Percentiles rank a stretch among this genome's conserved stretches.
phyloP scores from a whole-genome alignment of 2,888 invertebrate genomes.

The Aproaerema taeniolella region DNA sequence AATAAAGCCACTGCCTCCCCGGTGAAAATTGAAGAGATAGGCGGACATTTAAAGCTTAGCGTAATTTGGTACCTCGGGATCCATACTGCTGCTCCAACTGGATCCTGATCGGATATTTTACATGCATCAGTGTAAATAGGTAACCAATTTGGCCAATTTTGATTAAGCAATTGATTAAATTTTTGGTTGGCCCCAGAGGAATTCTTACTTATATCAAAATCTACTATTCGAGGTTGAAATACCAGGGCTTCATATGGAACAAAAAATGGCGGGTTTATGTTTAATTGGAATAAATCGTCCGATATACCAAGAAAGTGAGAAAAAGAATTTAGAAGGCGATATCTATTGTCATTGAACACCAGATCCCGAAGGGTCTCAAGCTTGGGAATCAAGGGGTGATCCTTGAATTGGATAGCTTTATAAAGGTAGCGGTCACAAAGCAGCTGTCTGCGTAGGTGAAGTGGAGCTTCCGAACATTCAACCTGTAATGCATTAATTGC shows the following conservation, averaged over 20 bases:
- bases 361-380: not conserved
- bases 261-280: not conserved
- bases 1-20: slow-evolving; percentile 3
- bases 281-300: not conserved
- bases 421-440: slow-evolving; percentile 8
- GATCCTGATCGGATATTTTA: not conserved
- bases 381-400: slow-evolving; percentile 1
- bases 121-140: slow-evolving; percentile 3
- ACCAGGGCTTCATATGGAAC: not conserved
- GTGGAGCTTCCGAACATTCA: slow-evolving; percentile 14
- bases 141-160: not conserved
- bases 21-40: slow-evolving; percentile 2
- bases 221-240: not conserved
- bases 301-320: not conserved
- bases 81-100: slow-evolving; percentile 7
- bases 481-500: slow-evolving; percentile 19
- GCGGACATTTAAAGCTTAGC: slow-evolving; percentile 4
- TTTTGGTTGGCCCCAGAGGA: not conserved
- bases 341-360: not conserved
- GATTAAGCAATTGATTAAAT: not conserved
- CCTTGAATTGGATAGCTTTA: not conserved
- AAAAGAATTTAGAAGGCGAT: not conserved
- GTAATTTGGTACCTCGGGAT: not conserved
- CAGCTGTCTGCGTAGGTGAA: slow-evolving; percentile 8
- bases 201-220: not conserved